Base-by-base conservation (phyloP, 2,113 vertebrate genomes). In the Coturnix japonica region DNA sequence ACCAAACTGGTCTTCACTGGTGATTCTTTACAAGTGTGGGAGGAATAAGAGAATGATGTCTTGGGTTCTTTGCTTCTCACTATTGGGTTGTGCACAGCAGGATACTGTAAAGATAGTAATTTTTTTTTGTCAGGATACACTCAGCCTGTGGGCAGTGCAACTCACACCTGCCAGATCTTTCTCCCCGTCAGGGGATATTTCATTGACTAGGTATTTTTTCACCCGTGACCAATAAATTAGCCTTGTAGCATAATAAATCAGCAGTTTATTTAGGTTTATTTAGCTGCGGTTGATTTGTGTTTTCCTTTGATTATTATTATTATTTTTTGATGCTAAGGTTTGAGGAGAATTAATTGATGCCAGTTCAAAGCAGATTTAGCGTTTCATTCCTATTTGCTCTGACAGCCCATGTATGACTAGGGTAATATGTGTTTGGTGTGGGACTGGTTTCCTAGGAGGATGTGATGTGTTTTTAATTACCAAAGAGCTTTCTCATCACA, bases 191-290 rank as follows among this genome's bases (percentile, higher is more conserved):
- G 23, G n/a, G 39, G 53, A 30, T 65, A 31, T 63, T 83, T 44
- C 81, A 51, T 54, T 86, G 76, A 57, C 67, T 22, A 74, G 47
- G 2, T 64, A 3, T 20, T 81, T 77, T 90, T 84, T 81, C 39
- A 75, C 5, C 31, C 53, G 65, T 72, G 88, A 59, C 44, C 77
- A 75, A 73, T 35, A 61, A 69, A 63, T 25, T 54, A 82, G 39
- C 59, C 49, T 63, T 46, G 47, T 69, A 90, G 80, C 51, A 89
- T 49, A 41, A 12, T 87, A 89, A 94, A 37, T 9, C 11, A 77
- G 37, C 26, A 35, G 17, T 91, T 90, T 88, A 67, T 90, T 85
- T 51, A 81, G 49, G 17, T 91, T 90, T 88, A 67, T 90, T 85
- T 51, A 81, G 49, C 77, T 91, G 49, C 14, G 30, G 43, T 44